phyloP scores from a whole-genome alignment of 2,888 invertebrate species.

The Euplagia quadripunctaria region DNA sequence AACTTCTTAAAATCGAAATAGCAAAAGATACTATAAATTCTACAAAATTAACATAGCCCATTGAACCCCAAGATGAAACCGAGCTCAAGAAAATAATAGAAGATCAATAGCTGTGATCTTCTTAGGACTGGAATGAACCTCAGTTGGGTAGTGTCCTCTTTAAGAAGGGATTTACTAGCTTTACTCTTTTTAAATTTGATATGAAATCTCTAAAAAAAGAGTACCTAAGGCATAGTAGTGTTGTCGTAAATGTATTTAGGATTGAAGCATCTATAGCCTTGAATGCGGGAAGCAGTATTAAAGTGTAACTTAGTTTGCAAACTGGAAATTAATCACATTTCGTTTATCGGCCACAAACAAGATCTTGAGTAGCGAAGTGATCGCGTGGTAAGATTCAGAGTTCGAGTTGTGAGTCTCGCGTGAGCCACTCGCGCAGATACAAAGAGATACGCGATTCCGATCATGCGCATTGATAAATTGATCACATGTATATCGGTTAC shows the following conservation, averaged over 20 bases:
- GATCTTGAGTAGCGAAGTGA: constrained; percentile 64
- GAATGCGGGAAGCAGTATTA: neutral
- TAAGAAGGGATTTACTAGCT: too few species aligned
- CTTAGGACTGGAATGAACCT: too few species aligned
- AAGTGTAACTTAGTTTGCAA: constrained; percentile 5
- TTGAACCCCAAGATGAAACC: too few species aligned
- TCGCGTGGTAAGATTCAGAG: constrained; percentile 68
- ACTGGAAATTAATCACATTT: constrained; percentile 69
- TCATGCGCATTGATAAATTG: constrained; percentile 81
- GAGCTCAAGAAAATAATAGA: too few species aligned
- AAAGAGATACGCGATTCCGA: constrained; percentile 76
- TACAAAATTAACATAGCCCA: too few species aligned
- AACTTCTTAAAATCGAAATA: too few species aligned
- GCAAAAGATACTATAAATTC: too few species aligned
- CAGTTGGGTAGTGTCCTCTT: too few species aligned
- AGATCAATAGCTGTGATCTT: too few species aligned
- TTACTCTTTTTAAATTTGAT: too few species aligned
- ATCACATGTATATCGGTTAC: constrained; percentile 79
- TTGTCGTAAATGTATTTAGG: neutral
- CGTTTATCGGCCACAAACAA: constrained; percentile 60
- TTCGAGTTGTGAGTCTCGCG: constrained; percentile 65
- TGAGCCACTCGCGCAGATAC: constrained; percentile 67
- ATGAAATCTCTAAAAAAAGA: too few species aligned
- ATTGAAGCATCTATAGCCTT: neutral
- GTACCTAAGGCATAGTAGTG: neutral